Evolutionary conservation across 1,140 invertebrate species (phyloP).

Genomic region (Camponotus vicinus): DNA sequence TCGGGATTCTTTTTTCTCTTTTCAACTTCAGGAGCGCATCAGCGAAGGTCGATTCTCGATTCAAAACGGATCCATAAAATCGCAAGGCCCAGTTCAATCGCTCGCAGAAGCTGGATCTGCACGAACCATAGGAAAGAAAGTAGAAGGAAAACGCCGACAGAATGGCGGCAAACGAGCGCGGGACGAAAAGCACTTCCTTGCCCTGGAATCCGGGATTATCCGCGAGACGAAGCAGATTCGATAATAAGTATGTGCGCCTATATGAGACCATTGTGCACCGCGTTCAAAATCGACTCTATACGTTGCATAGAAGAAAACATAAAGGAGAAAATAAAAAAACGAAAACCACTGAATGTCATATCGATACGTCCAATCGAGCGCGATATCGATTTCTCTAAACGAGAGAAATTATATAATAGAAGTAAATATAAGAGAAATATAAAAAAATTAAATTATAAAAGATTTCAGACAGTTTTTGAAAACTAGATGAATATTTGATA

Average conservation of each 20-base stretch:
- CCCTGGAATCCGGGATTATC: slow-evolving; percentile 68
- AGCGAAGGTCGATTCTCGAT: slow-evolving; percentile 52
- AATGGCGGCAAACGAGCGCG: slow-evolving; percentile 39
- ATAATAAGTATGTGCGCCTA: slow-evolving; percentile 69
- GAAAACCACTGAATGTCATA: slow-evolving; percentile 18
- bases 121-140: not conserved
- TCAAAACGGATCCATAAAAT: slow-evolving; percentile 61
- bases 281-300: not conserved
- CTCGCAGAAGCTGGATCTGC: slow-evolving; percentile 42
- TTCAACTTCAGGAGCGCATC: slow-evolving; percentile 34
- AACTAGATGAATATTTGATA: not conserved
- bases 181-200: slow-evolving; percentile 17
- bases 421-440: not conserved
- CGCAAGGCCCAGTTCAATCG: slow-evolving; percentile 69
- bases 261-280: slow-evolving; percentile 25
- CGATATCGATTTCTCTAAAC: not conserved
- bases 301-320: not conserved
- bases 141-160: not conserved
- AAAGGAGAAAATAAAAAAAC: not conserved
- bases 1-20: not conserved
- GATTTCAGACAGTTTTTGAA: not conserved
- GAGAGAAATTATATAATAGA: not conserved
- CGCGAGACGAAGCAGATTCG: slow-evolving; percentile 66
- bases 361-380: slow-evolving; percentile 18
- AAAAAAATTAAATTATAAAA: not conserved